Conservation (phyloP, 1,140 invertebrate genomes). For the Proctacanthus coquilletti region DNA sequence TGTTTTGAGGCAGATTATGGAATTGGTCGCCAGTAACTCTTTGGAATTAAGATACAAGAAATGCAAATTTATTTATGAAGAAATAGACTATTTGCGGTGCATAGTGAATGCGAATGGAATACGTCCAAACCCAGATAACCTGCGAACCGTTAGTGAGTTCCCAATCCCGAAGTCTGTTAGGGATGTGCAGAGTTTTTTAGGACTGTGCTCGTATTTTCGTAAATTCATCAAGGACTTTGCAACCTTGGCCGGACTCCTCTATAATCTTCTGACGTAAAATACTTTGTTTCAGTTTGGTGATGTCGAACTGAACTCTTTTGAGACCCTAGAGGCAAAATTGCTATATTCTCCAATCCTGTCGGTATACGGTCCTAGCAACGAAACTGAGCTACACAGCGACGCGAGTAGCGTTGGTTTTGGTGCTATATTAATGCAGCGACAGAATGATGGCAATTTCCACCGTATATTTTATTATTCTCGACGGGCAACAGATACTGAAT, state of each 20-base stretch:
- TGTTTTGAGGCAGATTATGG: conserved; percentile 12
- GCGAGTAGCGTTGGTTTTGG: conserved; percentile 16
- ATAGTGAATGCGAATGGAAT: conserved; percentile 12
- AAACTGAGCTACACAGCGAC: conserved; percentile 21
- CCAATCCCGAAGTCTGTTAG: conserved; percentile 11
- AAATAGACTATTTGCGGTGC: conserved; percentile 23
- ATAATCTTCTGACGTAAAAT: conserved; percentile 14
- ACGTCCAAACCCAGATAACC: conserved; percentile 14
- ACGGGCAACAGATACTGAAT: conserved; percentile 15
- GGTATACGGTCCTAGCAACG: conserved; percentile 12
- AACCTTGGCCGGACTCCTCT: conserved; percentile 14
- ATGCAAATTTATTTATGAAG: conserved; percentile 14
- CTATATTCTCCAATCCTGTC: conserved; percentile 9
- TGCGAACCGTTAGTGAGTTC: conserved; percentile 17
- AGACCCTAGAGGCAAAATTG: conserved; percentile 8
- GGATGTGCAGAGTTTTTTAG: conserved; percentile 22
- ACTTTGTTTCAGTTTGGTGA: conserved; percentile 3
- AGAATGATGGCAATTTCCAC: conserved; percentile 10
- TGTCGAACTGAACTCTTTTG: conserved; percentile 3
- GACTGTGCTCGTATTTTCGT: conserved; percentile 22
- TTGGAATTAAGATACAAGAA: conserved; percentile 28
- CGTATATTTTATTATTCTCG: conserved; percentile 24
- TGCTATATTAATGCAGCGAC: conserved; percentile 13
- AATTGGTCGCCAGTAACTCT: conserved; percentile 15
- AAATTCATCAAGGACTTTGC: conserved; percentile 21